Evolutionary conservation across 2,797 vertebrate species (phyloP).

Genomic region (Gallirallus australis): DNA sequence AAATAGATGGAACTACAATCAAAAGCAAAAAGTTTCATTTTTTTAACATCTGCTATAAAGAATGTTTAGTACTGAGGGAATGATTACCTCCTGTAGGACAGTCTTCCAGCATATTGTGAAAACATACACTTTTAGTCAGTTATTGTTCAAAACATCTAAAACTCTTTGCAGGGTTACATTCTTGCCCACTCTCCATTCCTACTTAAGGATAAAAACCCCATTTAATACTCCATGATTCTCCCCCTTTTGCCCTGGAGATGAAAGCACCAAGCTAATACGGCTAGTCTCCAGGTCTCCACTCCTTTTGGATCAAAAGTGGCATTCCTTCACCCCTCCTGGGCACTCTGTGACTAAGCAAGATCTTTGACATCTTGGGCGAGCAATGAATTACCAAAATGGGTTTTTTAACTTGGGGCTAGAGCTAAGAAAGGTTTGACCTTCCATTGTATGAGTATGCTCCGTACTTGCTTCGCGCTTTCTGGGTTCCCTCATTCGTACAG

Average conservation of each 20-base stretch:
- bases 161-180: background rate
- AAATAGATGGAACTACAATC: background rate
- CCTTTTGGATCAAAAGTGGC: background rate
- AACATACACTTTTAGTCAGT: background rate
- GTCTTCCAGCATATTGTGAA: background rate
- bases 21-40: background rate
- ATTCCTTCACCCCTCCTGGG: constrained; percentile 1
- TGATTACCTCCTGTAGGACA: background rate
- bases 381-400: background rate
- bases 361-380: background rate
- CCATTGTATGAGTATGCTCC: background rate
- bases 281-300: background rate
- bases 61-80: background rate
- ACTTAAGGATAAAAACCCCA: background rate
- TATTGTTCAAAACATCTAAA: background rate
- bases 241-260: background rate
- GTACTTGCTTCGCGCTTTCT: background rate
- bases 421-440: constrained; percentile 1
- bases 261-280: background rate
- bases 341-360: background rate
- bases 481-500: constrained; percentile 1
- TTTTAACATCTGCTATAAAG: background rate
- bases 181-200: background rate
- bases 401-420: background rate
- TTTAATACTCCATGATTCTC: background rate